phyloP scores from a whole-genome alignment of 2,888 invertebrate genomes.

The Drosophila neotestacea region DNA sequence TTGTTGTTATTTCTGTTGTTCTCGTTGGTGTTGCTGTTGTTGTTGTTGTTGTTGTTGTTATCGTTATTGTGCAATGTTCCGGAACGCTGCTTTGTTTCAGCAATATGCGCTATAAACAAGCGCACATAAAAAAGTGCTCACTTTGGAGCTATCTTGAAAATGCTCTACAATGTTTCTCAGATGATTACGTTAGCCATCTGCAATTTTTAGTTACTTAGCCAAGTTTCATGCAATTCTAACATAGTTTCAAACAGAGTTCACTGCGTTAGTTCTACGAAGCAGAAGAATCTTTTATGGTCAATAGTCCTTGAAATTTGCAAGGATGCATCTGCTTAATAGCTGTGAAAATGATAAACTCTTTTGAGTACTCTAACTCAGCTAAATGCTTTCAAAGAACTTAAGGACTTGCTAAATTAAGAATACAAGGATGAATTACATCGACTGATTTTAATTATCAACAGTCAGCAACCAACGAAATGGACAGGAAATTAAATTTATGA shows the following conservation, averaged over 20 bases:
- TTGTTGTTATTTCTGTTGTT: conserved; percentile 30
- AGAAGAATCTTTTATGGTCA: conserved; percentile 14
- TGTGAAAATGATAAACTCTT: conserved; percentile 8
- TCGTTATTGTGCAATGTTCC: conserved; percentile 78
- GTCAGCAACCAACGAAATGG: not conserved
- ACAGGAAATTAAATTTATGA: not conserved
- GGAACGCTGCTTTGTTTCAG: conserved; percentile 77
- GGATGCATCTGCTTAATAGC: conserved; percentile 3
- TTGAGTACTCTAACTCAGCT: not conserved
- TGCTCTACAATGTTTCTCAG: conserved; percentile 64
- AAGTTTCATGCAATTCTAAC: conserved; percentile 28
- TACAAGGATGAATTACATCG: not conserved
- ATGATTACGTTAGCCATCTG: conserved; percentile 63
- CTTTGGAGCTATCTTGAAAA: conserved; percentile 35
- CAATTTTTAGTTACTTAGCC: conserved; percentile 53
- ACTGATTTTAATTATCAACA: not conserved
- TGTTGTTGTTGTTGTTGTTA: conserved; percentile 39
- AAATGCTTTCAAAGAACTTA: not conserved
- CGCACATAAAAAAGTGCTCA: conserved; percentile 54
- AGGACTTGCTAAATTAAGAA: not conserved
- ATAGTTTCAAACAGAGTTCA: conserved; percentile 9
- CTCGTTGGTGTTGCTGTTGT: conserved; percentile 10
- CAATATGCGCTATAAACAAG: conserved; percentile 69
- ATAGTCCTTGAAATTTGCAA: conserved; percentile 8
- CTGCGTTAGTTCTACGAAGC: conserved; percentile 13